Evolutionary conservation across 2,113 vertebrate species (phyloP), one percentile per base, ranked within the genome.

Genomic region (Columbina picui): DNA sequence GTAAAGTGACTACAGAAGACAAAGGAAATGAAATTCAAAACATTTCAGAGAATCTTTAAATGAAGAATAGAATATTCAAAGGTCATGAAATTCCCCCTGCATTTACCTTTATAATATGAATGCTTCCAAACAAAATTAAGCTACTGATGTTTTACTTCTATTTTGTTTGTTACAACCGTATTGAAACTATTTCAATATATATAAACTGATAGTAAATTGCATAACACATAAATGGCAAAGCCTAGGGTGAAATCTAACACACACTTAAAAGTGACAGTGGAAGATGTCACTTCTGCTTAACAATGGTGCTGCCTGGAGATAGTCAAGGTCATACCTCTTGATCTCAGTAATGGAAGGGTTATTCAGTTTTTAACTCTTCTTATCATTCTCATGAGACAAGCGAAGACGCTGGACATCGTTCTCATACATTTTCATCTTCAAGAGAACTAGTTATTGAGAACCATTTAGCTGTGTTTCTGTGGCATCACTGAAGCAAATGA

Each of bases 11-110:
- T 65, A 65, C 47, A 50, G 53, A 81, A 70, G 20, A 81, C 5
- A 84, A 76, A 75, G 84, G 80, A 94, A 94, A 65, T 77, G 16
- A 92, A 85, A 89, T 64, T 82, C 19, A 74, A 74, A 93, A 32
- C 0, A 1, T 59, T 90, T 83, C 71, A 79, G 27, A 90, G 60
- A 83, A 83, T 49, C 19, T 78, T 59, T 57, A 87, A 73, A 89
- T 59, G 34, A 83, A 74, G 38, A 74, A 52, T 6, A 73, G 27
- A 85, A 43, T 64, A 95, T 27, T 90, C 17, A 74, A 82, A 83
- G 41, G 61, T 83, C 65, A 74, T 61, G 60, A 87, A 87, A 64
- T 59, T 83, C n/a, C 65, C 29, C 38, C 29, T 50, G 30, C 47
- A 9, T 32, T 56, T 82, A 61, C 15, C 4, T 89, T 57, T 68